Evolutionary conservation across 2,113 vertebrate genomes (phyloP).

Genomic region (Oreochromis spilurus): DNA sequence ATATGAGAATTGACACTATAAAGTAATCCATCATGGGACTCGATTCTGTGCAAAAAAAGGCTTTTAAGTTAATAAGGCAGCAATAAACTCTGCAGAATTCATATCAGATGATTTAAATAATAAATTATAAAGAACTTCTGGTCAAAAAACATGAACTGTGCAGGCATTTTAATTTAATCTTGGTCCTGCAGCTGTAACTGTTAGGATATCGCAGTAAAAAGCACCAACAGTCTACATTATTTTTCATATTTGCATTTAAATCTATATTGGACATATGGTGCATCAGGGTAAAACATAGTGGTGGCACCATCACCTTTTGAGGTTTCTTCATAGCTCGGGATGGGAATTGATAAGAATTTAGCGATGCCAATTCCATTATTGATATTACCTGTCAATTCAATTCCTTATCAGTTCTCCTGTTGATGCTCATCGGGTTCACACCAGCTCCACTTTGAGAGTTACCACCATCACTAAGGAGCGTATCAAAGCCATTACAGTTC

Average conservation of each 20-base stretch:
- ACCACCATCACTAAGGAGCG: neutral
- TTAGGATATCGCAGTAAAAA: neutral
- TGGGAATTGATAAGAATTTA: neutral
- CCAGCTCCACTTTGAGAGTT: neutral
- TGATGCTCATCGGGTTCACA: neutral
- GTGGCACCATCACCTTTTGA: neutral
- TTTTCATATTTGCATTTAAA: neutral
- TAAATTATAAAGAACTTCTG: neutral
- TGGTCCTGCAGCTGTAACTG: neutral
- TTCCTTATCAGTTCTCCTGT: neutral
- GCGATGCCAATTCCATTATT: neutral
- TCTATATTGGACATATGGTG: neutral
- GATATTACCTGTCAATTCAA: neutral
- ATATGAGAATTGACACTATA: neutral
- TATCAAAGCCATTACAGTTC: neutral
- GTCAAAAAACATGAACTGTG: neutral
- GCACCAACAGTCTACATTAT: neutral
- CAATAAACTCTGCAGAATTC: neutral
- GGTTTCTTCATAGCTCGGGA: neutral
- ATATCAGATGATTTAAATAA: neutral
- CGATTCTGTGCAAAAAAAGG: too few species aligned
- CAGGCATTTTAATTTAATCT: neutral
- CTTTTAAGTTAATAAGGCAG: neutral
- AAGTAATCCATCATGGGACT: neutral
- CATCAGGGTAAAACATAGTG: neutral